A percentile compares a stretch with the other conserved stretches of the same genome.
phyloP scores from a whole-genome alignment of 2,888 invertebrate genomes.

The Enchytraeus crypticus region DNA sequence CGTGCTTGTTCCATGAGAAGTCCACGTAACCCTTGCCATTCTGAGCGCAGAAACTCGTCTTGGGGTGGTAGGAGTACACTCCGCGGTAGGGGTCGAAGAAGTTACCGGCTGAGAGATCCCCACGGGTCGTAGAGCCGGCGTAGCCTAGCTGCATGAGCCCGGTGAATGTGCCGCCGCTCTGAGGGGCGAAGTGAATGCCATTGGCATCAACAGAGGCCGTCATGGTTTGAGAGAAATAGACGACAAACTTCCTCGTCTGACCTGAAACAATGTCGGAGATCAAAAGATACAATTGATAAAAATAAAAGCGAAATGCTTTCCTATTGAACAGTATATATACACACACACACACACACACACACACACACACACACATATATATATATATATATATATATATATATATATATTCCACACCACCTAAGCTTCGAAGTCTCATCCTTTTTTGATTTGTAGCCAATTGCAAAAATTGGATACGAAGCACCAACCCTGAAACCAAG shows the following conservation, averaged over 20 bases:
- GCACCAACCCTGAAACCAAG: too few species aligned
- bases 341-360: too few species aligned
- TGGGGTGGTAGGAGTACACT: slow-evolving; percentile 31
- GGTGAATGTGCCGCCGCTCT: slow-evolving; percentile 28
- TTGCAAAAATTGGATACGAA: too few species aligned
- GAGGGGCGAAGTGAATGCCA: slow-evolving; percentile 28
- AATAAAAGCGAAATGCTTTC: too few species aligned
- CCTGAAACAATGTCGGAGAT: too few species aligned
- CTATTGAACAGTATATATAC: too few species aligned
- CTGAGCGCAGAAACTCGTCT: slow-evolving; percentile 28
- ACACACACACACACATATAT: too few species aligned
- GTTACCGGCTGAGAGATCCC: slow-evolving; percentile 27
- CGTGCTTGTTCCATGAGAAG: slow-evolving; percentile 32
- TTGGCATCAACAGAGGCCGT: slow-evolving; percentile 22
- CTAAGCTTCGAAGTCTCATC: too few species aligned
- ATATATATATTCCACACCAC: too few species aligned
- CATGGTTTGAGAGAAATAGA: slow-evolving; percentile 32
- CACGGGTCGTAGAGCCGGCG: slow-evolving; percentile 30
- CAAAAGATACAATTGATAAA: too few species aligned
- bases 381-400: too few species aligned
- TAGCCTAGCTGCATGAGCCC: slow-evolving; percentile 34
- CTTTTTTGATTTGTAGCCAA: too few species aligned
- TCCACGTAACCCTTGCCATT: slow-evolving; percentile 26
- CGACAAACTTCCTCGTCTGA: slow-evolving; percentile 30
- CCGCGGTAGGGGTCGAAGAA: slow-evolving; percentile 26